These are phyloP conservation scores for Eurytoma adleriae DNA, from an alignment of 2,888 invertebrate genomes.

Conservation along the genomic window DNA sequence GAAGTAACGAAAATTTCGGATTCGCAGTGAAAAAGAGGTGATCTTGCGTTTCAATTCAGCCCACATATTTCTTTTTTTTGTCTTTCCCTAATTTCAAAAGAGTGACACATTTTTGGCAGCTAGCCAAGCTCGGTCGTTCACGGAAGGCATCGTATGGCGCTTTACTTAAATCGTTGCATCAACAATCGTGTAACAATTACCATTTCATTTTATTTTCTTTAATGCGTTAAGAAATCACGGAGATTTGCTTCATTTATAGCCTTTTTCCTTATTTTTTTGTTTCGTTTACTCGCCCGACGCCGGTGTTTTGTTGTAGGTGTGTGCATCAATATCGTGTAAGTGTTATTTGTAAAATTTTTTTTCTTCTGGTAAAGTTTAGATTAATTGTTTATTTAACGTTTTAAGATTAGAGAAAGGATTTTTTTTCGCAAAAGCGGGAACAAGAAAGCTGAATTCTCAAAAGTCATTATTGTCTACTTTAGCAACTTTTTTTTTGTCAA, in stretches of 20 bases:
- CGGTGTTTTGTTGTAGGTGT: constrained; percentile 10
- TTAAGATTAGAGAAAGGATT: constrained; percentile 21
- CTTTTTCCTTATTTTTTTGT: constrained; percentile 15
- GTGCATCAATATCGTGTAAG: constrained; percentile 18
- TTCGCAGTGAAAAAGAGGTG: constrained; percentile 9
- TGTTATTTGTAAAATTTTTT: constrained; percentile 4
- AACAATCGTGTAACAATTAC: constrained; percentile 72
- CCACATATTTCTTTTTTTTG: constrained; percentile 8
- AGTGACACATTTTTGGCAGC: constrained; percentile 55
- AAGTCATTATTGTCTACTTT: constrained; percentile 16
- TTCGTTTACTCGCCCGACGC: constrained; percentile 46
- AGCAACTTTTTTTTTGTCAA: constrained; percentile 4
- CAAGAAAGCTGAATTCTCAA: constrained; percentile 22
- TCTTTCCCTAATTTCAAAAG: constrained; percentile 48
- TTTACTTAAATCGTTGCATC: constrained; percentile 72
- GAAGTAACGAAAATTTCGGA: constrained; percentile 18
- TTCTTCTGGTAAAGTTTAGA: constrained; percentile 4
- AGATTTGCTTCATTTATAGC: constrained; percentile 35
- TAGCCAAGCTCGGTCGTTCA: constrained; percentile 76
- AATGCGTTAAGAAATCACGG: constrained; percentile 29
- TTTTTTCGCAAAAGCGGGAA: constrained; percentile 28
- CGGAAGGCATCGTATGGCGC: constrained; percentile 74
- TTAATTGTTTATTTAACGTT: constrained; percentile 17
- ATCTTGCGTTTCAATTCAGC: neutral
- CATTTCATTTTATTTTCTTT: constrained; percentile 55